Base-by-base conservation (phyloP, 2,113 vertebrate species). In the Dicrurus megarhynchus region DNA sequence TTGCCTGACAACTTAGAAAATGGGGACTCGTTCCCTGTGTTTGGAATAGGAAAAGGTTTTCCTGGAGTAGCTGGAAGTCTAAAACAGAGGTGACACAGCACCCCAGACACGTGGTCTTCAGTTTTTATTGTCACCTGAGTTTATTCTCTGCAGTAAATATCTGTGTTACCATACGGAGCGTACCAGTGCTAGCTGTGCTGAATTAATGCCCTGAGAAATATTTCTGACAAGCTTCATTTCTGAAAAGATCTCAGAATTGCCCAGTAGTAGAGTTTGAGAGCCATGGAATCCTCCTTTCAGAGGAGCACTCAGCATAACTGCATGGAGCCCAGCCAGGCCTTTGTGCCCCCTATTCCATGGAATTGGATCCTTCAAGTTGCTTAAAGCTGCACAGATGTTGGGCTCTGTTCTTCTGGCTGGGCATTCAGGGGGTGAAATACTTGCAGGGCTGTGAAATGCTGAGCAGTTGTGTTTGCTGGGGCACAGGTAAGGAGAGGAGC, bases 81-180 rank as follows among this genome's bases (percentile, higher is more conserved):
- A 28, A 76, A 75, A 1, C 9, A 6, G 65, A 79, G 46, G 30
- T 81, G 63, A 13, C 23, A 5, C 16, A 3, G 3, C 23, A 26
- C 5, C 11, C 32, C 46, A 39, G 41, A 7, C 50, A 1, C 0
- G 0, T 28, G 68, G 7, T 2, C 14, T 82, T 75, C 39, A 13
- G 0, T 55, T 88, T 53, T 81, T 47, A 2, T 44, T 33, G 32
- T 56, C 23, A 28, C 6, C 23, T 46, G 46, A 44, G 35, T 39
- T 59, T 26, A 20, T 28, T 19, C 52, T 67, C 46, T 80, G 32
- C 37, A 27, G 0, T 22, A 27, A 71, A 20, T 49, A 33, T 16
- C 23, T 79, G 5, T 2, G 3, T 11, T 55, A 5, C 19, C 11
- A 10, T 24, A 7, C 20, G n/a, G 59, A 59, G 44, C 46, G 8